Evolutionary conservation across 2,113 vertebrate species (phyloP).

Genomic region (Suncus etruscus): DNA sequence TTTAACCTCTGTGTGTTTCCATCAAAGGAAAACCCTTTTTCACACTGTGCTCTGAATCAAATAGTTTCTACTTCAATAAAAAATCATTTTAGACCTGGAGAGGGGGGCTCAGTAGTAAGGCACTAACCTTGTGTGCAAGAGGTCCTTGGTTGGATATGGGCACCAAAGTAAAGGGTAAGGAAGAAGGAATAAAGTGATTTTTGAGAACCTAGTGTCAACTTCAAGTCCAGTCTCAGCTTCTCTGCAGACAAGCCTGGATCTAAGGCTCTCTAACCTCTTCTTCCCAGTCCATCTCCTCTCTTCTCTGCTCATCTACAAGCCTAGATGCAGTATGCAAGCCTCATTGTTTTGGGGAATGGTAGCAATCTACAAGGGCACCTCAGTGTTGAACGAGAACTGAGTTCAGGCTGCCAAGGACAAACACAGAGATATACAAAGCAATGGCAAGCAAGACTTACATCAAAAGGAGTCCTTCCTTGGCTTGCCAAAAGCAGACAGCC

Average conservation of each 20-base stretch:
- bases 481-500: slow-evolving; percentile 72
- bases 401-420: slow-evolving; percentile 75
- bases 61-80: slow-evolving; percentile 22
- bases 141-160: too few species aligned
- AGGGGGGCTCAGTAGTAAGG: too few species aligned
- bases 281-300: background rate
- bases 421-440: slow-evolving; percentile 68
- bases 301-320: background rate
- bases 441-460: slow-evolving; percentile 72
- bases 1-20: slow-evolving; percentile 46
- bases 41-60: slow-evolving; percentile 15
- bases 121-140: too few species aligned
- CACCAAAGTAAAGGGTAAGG: too few species aligned
- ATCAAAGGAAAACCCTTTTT: slow-evolving; percentile 5
- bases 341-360: slow-evolving; percentile 55
- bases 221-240: background rate
- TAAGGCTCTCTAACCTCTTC: background rate
- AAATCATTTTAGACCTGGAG: background rate
- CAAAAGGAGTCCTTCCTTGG: slow-evolving; percentile 65
- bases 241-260: background rate
- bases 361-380: slow-evolving; percentile 71
- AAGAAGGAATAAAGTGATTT: too few species aligned
- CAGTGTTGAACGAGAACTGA: slow-evolving; percentile 69
- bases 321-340: slow-evolving; percentile 23
- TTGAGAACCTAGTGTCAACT: background rate